Evolutionary conservation across 1,140 invertebrate species (phyloP).

Genomic region (Plectrocnemia conspersa): DNA sequence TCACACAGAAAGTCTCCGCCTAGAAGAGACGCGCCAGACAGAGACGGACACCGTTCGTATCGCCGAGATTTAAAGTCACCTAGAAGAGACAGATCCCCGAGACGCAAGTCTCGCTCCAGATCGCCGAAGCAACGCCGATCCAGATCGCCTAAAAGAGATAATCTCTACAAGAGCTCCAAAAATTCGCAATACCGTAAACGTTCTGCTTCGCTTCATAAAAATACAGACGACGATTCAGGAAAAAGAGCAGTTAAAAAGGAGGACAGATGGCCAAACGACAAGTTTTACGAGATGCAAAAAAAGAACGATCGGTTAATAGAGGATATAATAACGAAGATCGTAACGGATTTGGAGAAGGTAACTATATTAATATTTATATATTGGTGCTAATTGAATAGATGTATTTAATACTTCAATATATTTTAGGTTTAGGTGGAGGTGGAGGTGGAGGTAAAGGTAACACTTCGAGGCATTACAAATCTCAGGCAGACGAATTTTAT

Average conservation of each 20-base stretch:
- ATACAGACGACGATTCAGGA: constrained; percentile 3
- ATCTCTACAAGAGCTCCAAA: neutral
- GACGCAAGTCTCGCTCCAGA: constrained; percentile 1
- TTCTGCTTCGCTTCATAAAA: constrained; percentile 1
- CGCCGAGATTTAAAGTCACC: no score
- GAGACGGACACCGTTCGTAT: no score
- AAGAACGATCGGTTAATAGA: constrained; percentile 16
- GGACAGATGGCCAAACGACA: constrained; percentile 47
- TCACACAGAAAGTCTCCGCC: no score
- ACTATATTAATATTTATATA: constrained; percentile 4
- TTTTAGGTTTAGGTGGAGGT: constrained; percentile 37
- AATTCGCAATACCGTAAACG: neutral
- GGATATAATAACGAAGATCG: constrained; percentile 29
- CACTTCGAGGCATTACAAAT: constrained; percentile 40
- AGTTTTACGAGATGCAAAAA: constrained; percentile 38
- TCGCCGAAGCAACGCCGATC: constrained; percentile 6
- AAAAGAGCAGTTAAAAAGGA: neutral
- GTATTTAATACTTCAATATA: neutral
- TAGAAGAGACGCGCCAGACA: no score
- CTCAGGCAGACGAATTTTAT: constrained; percentile 57
- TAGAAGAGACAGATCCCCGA: neutral
- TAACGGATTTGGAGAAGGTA: constrained; percentile 24
- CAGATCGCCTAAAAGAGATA: constrained; percentile 11
- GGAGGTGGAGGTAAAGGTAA: constrained; percentile 27
- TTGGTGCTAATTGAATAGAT: neutral